phyloP scores from a whole-genome alignment of 2,888 invertebrate genomes.

The Flabesymbios commensalis region DNA sequence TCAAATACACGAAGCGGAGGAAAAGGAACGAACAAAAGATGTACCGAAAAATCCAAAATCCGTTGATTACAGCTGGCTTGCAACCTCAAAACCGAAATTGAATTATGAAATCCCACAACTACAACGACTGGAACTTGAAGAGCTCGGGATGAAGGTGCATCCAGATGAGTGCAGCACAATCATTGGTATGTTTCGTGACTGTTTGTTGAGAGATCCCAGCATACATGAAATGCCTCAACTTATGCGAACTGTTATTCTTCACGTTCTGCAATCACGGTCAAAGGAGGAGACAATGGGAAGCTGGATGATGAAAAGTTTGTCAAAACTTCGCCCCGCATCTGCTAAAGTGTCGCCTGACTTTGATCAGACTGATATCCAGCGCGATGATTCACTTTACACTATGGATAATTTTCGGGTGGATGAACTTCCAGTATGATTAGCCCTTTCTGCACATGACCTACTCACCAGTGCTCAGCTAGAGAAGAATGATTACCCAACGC shows the following conservation, averaged over 20 bases:
- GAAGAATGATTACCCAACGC: too few species aligned
- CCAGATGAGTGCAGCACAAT: conserved; percentile 50
- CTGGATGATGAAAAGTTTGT: conserved; percentile 50
- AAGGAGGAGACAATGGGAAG: conserved; percentile 47
- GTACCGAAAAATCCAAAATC: conserved; percentile 35
- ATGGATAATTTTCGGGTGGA: too few species aligned
- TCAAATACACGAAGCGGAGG: conserved; percentile 41
- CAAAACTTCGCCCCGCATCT: background rate
- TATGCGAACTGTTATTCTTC: conserved; percentile 44
- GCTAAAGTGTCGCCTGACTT: conserved; percentile 1
- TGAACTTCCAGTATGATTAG: too few species aligned
- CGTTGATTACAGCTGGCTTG: conserved; percentile 58
- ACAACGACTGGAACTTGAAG: conserved; percentile 54
- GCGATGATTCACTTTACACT: too few species aligned
- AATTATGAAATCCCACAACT: conserved; percentile 51
- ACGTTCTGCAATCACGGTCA: conserved; percentile 49
- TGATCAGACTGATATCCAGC: too few species aligned
- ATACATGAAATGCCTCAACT: conserved; percentile 45
- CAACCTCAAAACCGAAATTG: conserved; percentile 39
- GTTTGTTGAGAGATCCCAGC: conserved; percentile 35
- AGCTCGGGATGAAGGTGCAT: conserved; percentile 48
- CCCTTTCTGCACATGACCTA: too few species aligned
- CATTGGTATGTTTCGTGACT: conserved; percentile 49
- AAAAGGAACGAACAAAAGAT: conserved; percentile 37
- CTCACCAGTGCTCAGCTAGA: too few species aligned